Base-by-base conservation (phyloP, 2,888 invertebrate genomes). In the Drosophila algonquin region DNA sequence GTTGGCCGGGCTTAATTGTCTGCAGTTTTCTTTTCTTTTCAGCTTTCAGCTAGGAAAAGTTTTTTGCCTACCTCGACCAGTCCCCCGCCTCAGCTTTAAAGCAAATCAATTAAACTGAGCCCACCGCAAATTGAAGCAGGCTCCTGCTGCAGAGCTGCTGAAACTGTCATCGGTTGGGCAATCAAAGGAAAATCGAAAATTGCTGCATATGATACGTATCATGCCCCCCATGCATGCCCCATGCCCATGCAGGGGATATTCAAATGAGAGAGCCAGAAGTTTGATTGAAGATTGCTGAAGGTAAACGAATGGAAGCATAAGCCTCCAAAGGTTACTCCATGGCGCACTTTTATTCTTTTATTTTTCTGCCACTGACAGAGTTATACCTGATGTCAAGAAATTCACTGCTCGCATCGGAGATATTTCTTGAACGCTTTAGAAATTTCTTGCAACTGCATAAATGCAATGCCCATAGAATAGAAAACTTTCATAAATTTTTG, bases 41-140 rank as follows among this genome's bases (percentile, higher is more conserved):
- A 60, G 60, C 24, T 24, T 24, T 65, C 54, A 47, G 68, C 63
- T 75, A 24, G 40, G 67, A 35, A 74, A 73, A 74, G 45, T 71
- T 69, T 58, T 62, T 55, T 58, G 55, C 52, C 59, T 40, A 65
- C 63, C 67, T 53, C 64, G 27, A 65, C 76, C 56, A 72, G 69
- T 75, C 81, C 58, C 57, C 57, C 47, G 47, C 16, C 21, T 57
- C 69, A 76, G 80, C 76, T 75, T 80, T 83, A 80, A 83, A 82
- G 83, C 83, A 79, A 83, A 83, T 83, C 86, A 85, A 83, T 83
- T 83, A 86, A 73, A 79, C 81, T 58, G 63, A 72, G 68, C 71
- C 72, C 61, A 71, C 59, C 63, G 48, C 85, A 80, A 82, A 73
- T 64, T 69, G 73, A 70, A 52, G 67, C 59, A 51, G 27, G 44